These are phyloP conservation scores for Chloroceryle inda DNA, from an alignment of 2,797 vertebrate species.

Conservation along the genomic window DNA sequence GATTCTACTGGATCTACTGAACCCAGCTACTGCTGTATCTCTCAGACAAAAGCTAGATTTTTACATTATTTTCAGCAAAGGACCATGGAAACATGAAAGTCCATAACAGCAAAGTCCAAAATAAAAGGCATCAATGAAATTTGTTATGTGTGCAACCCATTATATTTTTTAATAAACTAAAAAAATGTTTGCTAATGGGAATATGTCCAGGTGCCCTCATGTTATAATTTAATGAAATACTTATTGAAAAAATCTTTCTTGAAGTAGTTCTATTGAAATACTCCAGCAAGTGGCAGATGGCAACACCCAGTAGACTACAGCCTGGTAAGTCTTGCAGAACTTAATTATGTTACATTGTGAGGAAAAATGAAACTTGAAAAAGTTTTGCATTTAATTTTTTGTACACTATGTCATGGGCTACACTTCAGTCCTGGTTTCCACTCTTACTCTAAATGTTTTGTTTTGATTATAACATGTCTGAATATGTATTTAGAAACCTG, in stretches of 20 bases:
- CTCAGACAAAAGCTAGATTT: not conserved
- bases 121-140: not conserved
- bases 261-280: not conserved
- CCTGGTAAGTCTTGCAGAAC: not conserved
- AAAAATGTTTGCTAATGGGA: not conserved
- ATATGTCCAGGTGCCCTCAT: not conserved
- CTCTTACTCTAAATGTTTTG: not conserved
- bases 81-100: not conserved
- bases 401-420: not conserved
- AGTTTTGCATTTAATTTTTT: not conserved
- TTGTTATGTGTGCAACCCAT: not conserved
- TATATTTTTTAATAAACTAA: not conserved
- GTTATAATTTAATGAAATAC: constrained; percentile 8
- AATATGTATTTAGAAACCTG: not conserved
- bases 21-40: not conserved
- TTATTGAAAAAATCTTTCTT: not conserved
- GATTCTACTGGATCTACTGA: too few species aligned
- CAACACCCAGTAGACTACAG: not conserved
- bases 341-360: constrained; percentile 16
- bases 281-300: not conserved
- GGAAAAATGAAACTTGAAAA: constrained; percentile 12
- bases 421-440: not conserved
- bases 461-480: not conserved
- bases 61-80: not conserved
- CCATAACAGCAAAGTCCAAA: not conserved